Conservation (phyloP, 2,888 invertebrate genomes). For the Lasioglossum calceatum region DNA sequence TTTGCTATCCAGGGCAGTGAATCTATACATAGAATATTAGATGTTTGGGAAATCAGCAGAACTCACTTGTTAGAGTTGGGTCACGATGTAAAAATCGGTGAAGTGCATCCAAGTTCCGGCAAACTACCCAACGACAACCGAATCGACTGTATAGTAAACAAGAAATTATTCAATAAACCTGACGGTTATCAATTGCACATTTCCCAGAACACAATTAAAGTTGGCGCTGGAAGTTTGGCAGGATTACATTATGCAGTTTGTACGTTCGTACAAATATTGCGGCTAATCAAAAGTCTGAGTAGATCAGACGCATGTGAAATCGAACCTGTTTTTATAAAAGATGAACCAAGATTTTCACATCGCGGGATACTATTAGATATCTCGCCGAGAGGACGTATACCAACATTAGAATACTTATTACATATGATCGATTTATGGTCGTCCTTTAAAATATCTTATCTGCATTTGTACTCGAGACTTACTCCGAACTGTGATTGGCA, state of each 20-base stretch:
- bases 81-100: constrained; percentile 84
- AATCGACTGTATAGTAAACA: constrained; percentile 86
- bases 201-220: constrained; percentile 85
- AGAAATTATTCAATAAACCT: constrained; percentile 84
- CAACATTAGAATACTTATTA: constrained; percentile 85
- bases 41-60: constrained; percentile 85
- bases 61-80: constrained; percentile 84
- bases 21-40: constrained; percentile 84
- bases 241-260: constrained; percentile 87
- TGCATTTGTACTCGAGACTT: constrained; percentile 85
- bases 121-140: constrained; percentile 82
- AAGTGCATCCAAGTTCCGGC: constrained; percentile 83
- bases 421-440: constrained; percentile 85
- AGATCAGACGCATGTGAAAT: constrained; percentile 79
- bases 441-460: constrained; percentile 86
- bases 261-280: constrained; percentile 86
- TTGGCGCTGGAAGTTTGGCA: constrained; percentile 86
- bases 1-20: constrained; percentile 77
- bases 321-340: constrained; percentile 85
- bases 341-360: constrained; percentile 86
- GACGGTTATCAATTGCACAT: constrained; percentile 86
- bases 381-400: constrained; percentile 86
- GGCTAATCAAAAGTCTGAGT: constrained; percentile 82
- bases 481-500: constrained; percentile 84
- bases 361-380: constrained; percentile 87